Conservation (phyloP, 1,140 invertebrate genomes). For the Phymorhynchus buccinoides region DNA sequence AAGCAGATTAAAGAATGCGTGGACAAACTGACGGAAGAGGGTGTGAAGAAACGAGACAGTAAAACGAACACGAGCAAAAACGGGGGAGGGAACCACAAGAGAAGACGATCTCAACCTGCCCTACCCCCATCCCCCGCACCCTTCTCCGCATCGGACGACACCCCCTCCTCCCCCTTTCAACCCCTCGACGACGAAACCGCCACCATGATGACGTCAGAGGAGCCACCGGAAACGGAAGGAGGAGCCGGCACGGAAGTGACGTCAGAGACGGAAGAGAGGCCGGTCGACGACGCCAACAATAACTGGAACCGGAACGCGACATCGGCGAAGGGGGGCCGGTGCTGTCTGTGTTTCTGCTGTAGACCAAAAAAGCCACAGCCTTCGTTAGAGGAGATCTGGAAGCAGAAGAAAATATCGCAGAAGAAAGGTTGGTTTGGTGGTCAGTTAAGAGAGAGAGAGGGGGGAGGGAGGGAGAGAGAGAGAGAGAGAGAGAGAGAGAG, state of each 20-base stretch:
- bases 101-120: too few species aligned
- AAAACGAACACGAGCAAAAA: neutral
- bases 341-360: neutral
- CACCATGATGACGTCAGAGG: neutral
- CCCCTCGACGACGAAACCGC: neutral
- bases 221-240: neutral
- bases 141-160: neutral
- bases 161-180: too few species aligned
- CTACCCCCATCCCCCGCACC: neutral
- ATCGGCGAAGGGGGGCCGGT: neutral
- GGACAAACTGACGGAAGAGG: neutral
- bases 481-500: too few species aligned
- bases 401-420: neutral
- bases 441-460: too few species aligned
- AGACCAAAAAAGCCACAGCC: neutral
- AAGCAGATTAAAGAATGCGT: neutral
- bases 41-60: too few species aligned
- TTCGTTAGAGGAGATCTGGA: neutral
- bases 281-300: neutral
- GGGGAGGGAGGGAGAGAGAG: too few species aligned
- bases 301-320: neutral
- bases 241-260: too few species aligned
- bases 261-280: neutral
- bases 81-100: neutral
- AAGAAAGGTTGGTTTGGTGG: too few species aligned